Base-by-base conservation (phyloP, 2,113 vertebrate genomes). In the Erinaceus europaeus region DNA sequence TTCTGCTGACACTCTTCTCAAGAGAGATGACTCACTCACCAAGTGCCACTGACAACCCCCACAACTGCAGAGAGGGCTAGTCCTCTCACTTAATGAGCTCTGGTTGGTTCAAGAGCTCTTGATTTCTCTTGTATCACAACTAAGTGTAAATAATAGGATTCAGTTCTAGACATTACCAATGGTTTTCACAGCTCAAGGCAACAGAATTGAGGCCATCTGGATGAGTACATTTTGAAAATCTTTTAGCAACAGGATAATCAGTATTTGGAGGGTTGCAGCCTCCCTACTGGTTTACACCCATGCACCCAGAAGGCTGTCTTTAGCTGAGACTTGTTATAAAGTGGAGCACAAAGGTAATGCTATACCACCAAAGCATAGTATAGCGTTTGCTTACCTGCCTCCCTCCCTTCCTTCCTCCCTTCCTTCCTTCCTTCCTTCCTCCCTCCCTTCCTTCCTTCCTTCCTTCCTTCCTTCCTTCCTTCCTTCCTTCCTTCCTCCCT, bases 171-270 rank as follows among this genome's bases (percentile, higher is more conserved):
- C 10, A 48, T 1, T 75, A 36, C 29, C 9, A 55, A 23, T n/a
- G 34, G 15, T 40, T 73, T 86, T 84, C 34, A 40, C 57, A 67
- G 20, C 44, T 52, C 32, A 64, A 62, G n/a, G 14, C 34, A 83
- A 44, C 4, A 25, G 61, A 55, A 62, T 84, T 21, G 29, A 81
- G 25, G 25, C 3, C 14, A 21, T 32, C n/a, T 74, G 32, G 50
- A 64, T 61, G 75, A 64, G 5, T 25, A 29, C 15, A n/a, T 90
- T 95, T 79, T 83, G 27, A 83, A 79, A 90, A 68, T 46, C 5
- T 18, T 64, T 53, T 27, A 40, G 32, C 52, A 81, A 8, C 69
- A 89, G 4, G 40, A 62, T 84, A 64, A 48, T 46, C 55, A 74
- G 7, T 79, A 13, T 75, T 68, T 50, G 55, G 40, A 48, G 17